Evolutionary conservation across 2,888 invertebrate species (phyloP), one percentile per base, ranked within the genome.

Genomic region (Diarsia dahlii): DNA sequence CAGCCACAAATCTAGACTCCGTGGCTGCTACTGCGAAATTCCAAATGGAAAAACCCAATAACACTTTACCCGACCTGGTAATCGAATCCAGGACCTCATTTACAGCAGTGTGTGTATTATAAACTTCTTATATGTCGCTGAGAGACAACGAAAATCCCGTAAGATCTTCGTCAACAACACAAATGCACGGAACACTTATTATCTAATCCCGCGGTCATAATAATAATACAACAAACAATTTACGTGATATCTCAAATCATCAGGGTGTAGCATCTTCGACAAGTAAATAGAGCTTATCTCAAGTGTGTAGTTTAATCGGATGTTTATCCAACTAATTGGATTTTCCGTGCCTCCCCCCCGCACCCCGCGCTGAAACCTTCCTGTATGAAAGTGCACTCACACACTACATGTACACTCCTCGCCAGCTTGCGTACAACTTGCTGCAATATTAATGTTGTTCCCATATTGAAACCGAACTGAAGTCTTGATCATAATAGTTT

Each of bases 301-400:
- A 84, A 92, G 89, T 91, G 89, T 90, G 87, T 92, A 93, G 91
- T 92, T 92, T 92, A 93, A 93, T 92, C 90, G 91, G 92, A 91
- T 95, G 94, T 95, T 95, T 94, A 94, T 93, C 90, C 91, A 92
- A 92, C 94, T 95, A 95, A 95, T 95, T 95, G 94, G 93, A 94
- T 94, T 92, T 93, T 92, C 91, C 91, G 90, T 89, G 88, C 86
- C 83, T 82, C 82, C 86, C 80, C 28, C 77, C 73, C 63, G 67
- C 69, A 66, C 64, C 48, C 76, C 81, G 58, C 78, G 68, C 78
- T 84, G 66, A 78, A 89, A 85, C 88, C 90, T 88, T 87, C 85
- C 84, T 81, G 79, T 88, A 85, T 90, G 90, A 91, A 91, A 92
- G 89, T 92, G 91, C 92, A 92, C 89, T 90, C 88, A 88, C 88